A percentile compares a stretch with the other conserved stretches of the same genome.
These are phyloP conservation scores for Alviniconcha marisindica DNA, from an alignment of 1,140 invertebrate genomes.

Conservation along the genomic window DNA sequence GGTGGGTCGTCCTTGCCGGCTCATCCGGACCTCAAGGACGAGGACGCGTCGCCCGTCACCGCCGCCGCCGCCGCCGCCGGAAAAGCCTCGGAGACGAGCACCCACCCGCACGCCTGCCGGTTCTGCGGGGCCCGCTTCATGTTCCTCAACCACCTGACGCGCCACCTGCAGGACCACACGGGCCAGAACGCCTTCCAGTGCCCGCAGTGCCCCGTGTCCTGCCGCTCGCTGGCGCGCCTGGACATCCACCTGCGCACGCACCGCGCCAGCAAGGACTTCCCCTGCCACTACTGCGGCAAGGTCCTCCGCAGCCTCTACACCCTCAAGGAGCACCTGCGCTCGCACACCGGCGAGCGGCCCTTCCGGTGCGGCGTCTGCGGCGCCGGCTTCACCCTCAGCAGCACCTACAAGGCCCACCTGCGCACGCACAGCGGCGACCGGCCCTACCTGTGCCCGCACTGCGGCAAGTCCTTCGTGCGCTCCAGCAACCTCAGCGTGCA, in stretches of 20 bases:
- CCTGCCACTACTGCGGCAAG: conserved; percentile 38
- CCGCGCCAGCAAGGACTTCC: not conserved
- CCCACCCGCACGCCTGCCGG: not conserved
- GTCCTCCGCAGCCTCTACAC: not conserved
- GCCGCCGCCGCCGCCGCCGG: not conserved
- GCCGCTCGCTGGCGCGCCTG: not conserved
- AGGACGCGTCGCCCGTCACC: too few species aligned
- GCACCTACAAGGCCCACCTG: conserved; percentile 76
- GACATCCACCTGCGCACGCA: not conserved
- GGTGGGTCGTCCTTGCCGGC: too few species aligned
- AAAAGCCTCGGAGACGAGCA: not conserved
- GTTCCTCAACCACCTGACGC: conserved; percentile 26
- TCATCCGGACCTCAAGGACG: too few species aligned
- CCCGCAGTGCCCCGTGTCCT: conserved; percentile 82
- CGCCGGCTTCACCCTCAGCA: conserved; percentile 50
- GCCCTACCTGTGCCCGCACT: conserved; percentile 76
- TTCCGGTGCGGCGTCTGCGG: conserved; percentile 54
- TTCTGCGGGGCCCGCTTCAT: conserved; percentile 19
- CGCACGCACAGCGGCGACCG: conserved; percentile 84
- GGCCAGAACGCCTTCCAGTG: conserved; percentile 97
- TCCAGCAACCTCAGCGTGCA: conserved; percentile 30
- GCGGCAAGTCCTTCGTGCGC: conserved; percentile 25
- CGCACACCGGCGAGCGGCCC: conserved; percentile 44
- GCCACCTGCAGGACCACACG: conserved; percentile 84
- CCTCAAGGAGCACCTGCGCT: conserved; percentile 40